A percentile compares a stretch with the other conserved stretches of the same genome.
These are phyloP conservation scores for Lucinisca nassula DNA, from an alignment of 2,888 invertebrate species.

Conservation along the genomic window DNA sequence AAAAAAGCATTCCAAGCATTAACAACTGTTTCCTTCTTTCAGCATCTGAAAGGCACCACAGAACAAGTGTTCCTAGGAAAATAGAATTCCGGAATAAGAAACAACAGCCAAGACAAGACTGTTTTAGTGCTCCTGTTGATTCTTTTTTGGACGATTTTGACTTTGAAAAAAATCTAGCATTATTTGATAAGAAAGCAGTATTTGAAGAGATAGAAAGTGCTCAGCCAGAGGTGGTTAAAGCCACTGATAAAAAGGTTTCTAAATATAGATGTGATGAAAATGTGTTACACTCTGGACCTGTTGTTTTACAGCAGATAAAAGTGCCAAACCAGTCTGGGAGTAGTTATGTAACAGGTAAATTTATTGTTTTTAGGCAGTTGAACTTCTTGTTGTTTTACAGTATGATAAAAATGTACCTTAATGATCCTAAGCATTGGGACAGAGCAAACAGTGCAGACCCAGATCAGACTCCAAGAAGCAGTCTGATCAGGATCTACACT, in stretches of 20 bases:
- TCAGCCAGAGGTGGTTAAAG: constrained; percentile 73
- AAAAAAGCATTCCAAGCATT: no score
- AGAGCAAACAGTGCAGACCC: no score
- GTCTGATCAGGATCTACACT: no score
- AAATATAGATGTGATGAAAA: constrained; percentile 96
- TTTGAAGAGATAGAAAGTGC: constrained; percentile 92
- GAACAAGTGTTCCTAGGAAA: constrained; percentile 88
- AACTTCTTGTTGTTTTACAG: no score
- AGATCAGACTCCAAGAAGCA: no score
- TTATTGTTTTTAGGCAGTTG: no score
- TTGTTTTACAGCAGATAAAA: constrained; percentile 91
- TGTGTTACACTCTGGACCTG: constrained; percentile 92
- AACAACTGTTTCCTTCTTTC: no score
- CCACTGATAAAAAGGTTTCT: constrained; percentile 79
- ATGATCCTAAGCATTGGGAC: no score
- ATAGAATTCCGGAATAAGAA: constrained; percentile 90
- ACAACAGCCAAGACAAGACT: constrained; percentile 89
- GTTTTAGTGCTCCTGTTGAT: constrained; percentile 93
- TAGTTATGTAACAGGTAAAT: constrained; percentile 92
- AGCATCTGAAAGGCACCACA: constrained; percentile 70
- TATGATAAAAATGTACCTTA: no score
- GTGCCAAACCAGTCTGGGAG: constrained; percentile 90
- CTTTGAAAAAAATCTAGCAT: constrained; percentile 97
- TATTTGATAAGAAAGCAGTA: constrained; percentile 95
- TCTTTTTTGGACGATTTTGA: constrained; percentile 94